A percentile compares a stretch with the other conserved stretches of the same genome.
These are phyloP conservation scores for Heteromormyrus szaboi DNA, from an alignment of 2,797 vertebrate genomes.

Conservation along the genomic window DNA sequence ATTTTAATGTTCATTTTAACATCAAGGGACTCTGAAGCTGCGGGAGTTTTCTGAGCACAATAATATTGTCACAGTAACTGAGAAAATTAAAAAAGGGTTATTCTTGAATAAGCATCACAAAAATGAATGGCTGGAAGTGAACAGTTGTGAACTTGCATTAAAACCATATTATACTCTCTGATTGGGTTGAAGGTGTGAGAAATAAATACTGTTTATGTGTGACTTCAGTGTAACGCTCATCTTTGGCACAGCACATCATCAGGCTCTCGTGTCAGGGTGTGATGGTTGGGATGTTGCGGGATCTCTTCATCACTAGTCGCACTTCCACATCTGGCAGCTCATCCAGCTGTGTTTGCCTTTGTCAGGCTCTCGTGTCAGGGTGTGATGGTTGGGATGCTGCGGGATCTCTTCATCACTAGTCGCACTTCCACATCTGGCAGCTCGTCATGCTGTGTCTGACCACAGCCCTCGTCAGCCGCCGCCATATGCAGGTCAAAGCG, in stretches of 20 bases:
- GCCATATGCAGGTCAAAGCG: constrained; percentile 93
- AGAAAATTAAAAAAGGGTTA: not conserved
- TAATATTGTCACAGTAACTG: not conserved
- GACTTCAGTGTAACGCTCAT: not conserved
- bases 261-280: constrained; percentile 56
- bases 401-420: constrained; percentile 88
- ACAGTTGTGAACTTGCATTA: not conserved
- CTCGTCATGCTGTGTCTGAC: constrained; percentile 69
- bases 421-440: constrained; percentile 88
- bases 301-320: constrained; percentile 88
- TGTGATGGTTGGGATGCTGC: constrained; percentile 85
- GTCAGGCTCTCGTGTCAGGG: constrained; percentile 49
- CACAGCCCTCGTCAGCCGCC: constrained; percentile 76
- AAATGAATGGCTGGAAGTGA: not conserved
- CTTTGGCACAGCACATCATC: constrained; percentile 24
- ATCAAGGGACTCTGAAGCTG: not conserved
- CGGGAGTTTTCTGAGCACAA: not conserved
- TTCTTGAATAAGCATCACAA: not conserved
- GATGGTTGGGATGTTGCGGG: constrained; percentile 86
- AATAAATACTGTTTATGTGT: not conserved
- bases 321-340: constrained; percentile 85
- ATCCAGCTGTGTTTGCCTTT: constrained; percentile 64
- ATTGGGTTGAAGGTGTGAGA: not conserved
- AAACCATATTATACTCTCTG: not conserved
- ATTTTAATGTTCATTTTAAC: constrained; percentile 17